Evolutionary conservation across 1,140 invertebrate species (phyloP), one percentile per base, ranked within the genome.

Genomic region (Maconellicoccus hirsutus): DNA sequence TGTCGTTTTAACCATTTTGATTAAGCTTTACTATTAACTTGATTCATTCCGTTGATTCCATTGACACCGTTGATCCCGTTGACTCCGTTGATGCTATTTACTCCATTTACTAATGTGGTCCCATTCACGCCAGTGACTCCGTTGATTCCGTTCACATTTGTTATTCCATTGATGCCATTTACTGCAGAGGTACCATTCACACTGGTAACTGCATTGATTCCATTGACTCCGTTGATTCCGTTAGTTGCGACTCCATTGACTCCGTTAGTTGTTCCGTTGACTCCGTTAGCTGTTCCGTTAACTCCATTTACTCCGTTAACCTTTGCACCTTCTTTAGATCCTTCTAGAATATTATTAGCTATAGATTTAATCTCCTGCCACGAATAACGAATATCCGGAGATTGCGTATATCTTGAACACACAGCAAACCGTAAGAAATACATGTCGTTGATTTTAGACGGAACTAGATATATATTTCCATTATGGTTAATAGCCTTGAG

Each of bases 381-480:
- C 1, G 92, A 90, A 76, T 86, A 85, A 22, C 88, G 81, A 74
- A 98, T 90, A 76, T 98, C 94, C 70, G 85, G 84, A 25, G 87
- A 84, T 75, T 90, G 88, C 4, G 90, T 93, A 74, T 85, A 89
- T 38, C 91, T 85, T 1, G 93, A 94, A 77, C 95, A 98, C 69
- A 99, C 83, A 0, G 93, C 93, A 76, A 98, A 85, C 39, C 96
- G 86, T 12, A 98, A 82, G 80, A 97, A 96, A 78, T 90, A 98
- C 0, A 81, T 82, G 73, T 88, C 89, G 16, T 86, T 83, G 27
- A 94, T 89, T 78, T 93, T 94, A 0, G 94, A 91, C 0, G 96
- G 94, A 0, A 98, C 94, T 72, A 99, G 81, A 80, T 98, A 94
- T 73, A 99, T 98, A 75, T 93, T 88, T 21, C 93, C 91, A 39